phyloP scores from a whole-genome alignment of 2,888 invertebrate species.

The Enchytraeus crypticus region DNA sequence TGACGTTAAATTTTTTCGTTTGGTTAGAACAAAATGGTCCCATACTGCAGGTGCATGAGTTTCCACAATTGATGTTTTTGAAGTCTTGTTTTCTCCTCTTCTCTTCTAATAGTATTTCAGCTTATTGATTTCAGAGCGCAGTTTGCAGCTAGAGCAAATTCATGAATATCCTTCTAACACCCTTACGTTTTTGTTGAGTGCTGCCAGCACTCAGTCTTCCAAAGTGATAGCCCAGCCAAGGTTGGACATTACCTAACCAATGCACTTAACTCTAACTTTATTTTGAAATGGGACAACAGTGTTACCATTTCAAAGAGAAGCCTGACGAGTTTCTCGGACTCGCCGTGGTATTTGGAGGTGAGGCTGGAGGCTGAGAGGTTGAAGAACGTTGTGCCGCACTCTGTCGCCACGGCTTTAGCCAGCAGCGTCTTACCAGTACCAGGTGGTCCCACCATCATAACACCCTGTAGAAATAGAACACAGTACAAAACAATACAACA shows the following conservation, averaged over 20 bases:
- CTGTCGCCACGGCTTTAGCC: constrained; percentile 54
- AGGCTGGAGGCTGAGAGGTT: constrained; percentile 81
- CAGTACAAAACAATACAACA: no score
- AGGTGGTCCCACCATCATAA: constrained; percentile 51
- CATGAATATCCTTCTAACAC: no score
- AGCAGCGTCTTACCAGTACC: constrained; percentile 54
- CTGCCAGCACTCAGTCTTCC: no score
- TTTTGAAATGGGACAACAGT: no score
- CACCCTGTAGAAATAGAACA: constrained; percentile 45
- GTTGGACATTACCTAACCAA: background rate
- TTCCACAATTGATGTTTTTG: no score
- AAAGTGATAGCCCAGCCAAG: background rate
- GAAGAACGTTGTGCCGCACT: constrained; percentile 54
- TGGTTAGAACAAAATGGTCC: no score
- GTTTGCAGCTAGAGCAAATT: no score
- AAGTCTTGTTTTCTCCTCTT: no score
- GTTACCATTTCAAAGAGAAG: constrained; percentile 94
- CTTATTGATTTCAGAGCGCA: no score
- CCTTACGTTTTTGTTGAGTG: background rate
- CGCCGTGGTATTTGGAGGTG: constrained; percentile 96
- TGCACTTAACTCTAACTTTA: background rate
- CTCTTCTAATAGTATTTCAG: no score
- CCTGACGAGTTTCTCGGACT: constrained; percentile 93
- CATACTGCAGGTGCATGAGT: no score
- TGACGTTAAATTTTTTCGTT: no score